Evolutionary conservation across 2,888 invertebrate species (phyloP).

Genomic region (Epicampocera succincta): DNA sequence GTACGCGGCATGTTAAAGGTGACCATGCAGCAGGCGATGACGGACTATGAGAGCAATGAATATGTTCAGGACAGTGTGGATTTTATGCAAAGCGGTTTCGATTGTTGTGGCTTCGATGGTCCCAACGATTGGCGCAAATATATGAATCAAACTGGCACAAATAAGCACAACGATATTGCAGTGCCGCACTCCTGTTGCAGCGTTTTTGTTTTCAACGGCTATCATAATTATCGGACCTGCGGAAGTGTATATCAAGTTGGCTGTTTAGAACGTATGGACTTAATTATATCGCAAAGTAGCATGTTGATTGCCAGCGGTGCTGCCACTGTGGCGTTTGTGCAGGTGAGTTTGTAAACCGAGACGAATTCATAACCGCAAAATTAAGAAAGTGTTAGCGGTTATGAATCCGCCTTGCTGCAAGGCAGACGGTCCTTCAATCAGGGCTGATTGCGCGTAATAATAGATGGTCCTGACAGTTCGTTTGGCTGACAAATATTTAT

Average conservation of each 20-base stretch:
- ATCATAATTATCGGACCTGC: constrained; percentile 73
- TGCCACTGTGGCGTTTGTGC: constrained; percentile 89
- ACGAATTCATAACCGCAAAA: no score
- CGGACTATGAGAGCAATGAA: constrained; percentile 83
- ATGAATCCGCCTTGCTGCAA: no score
- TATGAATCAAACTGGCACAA: constrained; percentile 70
- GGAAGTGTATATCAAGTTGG: constrained; percentile 81
- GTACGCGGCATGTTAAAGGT: constrained; percentile 83
- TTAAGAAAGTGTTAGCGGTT: no score
- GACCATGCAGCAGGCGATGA: constrained; percentile 85
- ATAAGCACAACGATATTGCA: constrained; percentile 75
- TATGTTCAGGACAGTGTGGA: constrained; percentile 87
- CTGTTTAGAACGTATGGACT: constrained; percentile 84
- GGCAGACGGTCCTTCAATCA: no score
- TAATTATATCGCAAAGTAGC: constrained; percentile 87
- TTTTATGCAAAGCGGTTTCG: constrained; percentile 87
- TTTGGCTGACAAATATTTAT: background rate
- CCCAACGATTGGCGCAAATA: constrained; percentile 85
- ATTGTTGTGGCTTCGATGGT: constrained; percentile 86
- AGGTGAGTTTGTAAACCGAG: no score
- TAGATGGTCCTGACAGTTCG: no score
- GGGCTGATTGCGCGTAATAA: no score
- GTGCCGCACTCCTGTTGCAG: constrained; percentile 85
- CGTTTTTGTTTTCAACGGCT: constrained; percentile 72
- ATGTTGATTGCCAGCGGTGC: constrained; percentile 88